Conservation (phyloP, 1,140 invertebrate genomes). For the Calycopis cecrops region DNA sequence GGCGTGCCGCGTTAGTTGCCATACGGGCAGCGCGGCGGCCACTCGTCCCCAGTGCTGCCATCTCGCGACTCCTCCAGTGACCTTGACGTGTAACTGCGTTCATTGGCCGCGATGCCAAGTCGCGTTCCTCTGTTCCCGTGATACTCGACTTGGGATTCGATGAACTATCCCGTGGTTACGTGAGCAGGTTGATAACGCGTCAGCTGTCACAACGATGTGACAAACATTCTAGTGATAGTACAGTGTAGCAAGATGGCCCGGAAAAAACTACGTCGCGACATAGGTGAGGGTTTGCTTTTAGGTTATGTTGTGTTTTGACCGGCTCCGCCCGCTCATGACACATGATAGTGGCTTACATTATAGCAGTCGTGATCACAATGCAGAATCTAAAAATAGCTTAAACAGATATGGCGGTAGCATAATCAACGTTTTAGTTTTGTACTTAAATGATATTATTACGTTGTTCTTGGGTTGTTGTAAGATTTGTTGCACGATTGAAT, state of each 20-base stretch:
- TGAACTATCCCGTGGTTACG: slow-evolving; percentile 30
- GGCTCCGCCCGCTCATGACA: slow-evolving; percentile 37
- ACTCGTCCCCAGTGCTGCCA: slow-evolving; percentile 52
- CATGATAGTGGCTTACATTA: slow-evolving; percentile 58
- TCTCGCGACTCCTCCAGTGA: slow-evolving; percentile 52
- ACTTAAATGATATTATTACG: slow-evolving; percentile 10
- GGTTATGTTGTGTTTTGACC: slow-evolving; percentile 55
- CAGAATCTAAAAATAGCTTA: slow-evolving; percentile 65
- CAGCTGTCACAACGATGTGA: slow-evolving; percentile 67
- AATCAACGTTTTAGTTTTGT: slow-evolving; percentile 55
- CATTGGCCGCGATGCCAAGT: slow-evolving; percentile 61
- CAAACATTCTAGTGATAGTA: slow-evolving; percentile 31
- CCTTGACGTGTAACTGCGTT: slow-evolving; percentile 61
- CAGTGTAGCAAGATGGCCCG: slow-evolving; percentile 36
- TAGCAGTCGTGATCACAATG: slow-evolving; percentile 65
- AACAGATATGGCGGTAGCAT: slow-evolving; percentile 62
- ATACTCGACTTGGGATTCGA: slow-evolving; percentile 35
- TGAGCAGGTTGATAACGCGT: slow-evolving; percentile 45
- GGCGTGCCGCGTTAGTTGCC: slow-evolving; percentile 59
- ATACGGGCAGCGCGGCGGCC: slow-evolving; percentile 55
- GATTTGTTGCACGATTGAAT: too few relatives aligned
- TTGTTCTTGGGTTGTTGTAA: too few relatives aligned
- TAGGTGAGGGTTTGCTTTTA: slow-evolving; percentile 50
- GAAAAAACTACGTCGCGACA: slow-evolving; percentile 40
- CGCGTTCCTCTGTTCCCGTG: slow-evolving; percentile 43